A percentile compares a stretch with the other conserved stretches of the same genome.
phyloP scores from a whole-genome alignment of 2,113 vertebrate species.

The Actinemys pallida region DNA sequence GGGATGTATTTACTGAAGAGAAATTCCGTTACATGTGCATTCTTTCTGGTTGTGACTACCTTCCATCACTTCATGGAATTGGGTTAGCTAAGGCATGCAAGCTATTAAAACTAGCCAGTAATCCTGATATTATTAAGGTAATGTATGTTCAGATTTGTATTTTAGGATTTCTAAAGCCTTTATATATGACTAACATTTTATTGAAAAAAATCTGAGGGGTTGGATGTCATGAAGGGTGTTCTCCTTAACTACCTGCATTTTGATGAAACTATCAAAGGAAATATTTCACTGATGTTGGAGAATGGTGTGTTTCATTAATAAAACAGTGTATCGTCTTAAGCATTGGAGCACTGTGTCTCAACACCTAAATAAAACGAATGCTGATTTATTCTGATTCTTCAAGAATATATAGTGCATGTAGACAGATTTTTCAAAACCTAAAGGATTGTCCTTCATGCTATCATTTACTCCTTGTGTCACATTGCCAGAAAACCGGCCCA shows the following conservation, averaged over 20 bases:
- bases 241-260: background rate
- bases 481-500: background rate
- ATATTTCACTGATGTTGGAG: background rate
- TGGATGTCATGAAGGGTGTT: background rate
- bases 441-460: background rate
- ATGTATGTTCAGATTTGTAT: background rate
- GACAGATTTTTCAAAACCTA: background rate
- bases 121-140: conserved; percentile 96
- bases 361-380: background rate
- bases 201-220: background rate
- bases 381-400: background rate
- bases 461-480: background rate
- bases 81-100: conserved; percentile 97
- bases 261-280: background rate
- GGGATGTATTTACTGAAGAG: conserved; percentile 95
- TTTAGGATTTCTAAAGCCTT: background rate
- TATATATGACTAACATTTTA: background rate
- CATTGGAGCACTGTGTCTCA: background rate
- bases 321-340: fast-evolving
- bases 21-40: conserved; percentile 99
- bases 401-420: background rate
- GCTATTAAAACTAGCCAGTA: conserved; percentile 89
- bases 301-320: background rate
- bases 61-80: conserved; percentile 94
- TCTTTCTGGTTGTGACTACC: conserved; percentile 98